Evolutionary conservation across 2,113 vertebrate genomes (phyloP).

Genomic region (Lophotis ruficrista): DNA sequence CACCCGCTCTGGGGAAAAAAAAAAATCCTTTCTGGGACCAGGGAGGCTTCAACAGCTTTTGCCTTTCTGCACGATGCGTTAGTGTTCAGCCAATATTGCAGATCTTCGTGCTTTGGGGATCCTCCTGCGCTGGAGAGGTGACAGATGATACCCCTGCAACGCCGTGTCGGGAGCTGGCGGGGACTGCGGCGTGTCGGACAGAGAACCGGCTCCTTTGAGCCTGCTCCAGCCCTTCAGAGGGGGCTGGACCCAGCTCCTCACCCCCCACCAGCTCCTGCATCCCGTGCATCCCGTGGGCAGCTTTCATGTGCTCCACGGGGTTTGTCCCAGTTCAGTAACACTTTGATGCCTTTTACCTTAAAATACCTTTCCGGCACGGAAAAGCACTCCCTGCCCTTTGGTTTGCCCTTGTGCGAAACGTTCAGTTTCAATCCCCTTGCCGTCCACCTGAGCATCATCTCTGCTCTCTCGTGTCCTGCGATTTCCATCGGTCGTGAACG

Average conservation of each 20-base stretch:
- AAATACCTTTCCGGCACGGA: not conserved
- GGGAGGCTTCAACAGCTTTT: not conserved
- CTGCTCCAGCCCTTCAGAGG: constrained; percentile 25
- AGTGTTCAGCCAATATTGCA: not conserved
- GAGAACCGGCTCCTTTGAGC: not conserved
- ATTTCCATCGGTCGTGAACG: accelerated
- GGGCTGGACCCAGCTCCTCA: not conserved
- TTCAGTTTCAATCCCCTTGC: not conserved
- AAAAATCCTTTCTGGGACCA: not conserved
- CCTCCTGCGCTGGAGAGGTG: not conserved
- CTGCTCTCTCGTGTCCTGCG: not conserved
- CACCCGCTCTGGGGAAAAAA: not conserved
- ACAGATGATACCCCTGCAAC: constrained; percentile 44
- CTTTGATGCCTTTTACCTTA: constrained; percentile 31
- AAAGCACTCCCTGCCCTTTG: not conserved
- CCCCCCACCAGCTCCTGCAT: not conserved
- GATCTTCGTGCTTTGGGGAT: not conserved
- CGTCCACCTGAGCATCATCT: not conserved
- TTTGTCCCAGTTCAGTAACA: not conserved
- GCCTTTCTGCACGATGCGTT: not conserved
- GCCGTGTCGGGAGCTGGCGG: not conserved
- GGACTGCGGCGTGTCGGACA: constrained; percentile 7
- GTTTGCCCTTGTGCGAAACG: constrained; percentile 16
- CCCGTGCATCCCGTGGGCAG: not conserved
- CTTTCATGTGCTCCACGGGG: not conserved